Percentiles rank a stretch among this genome's conserved stretches.
Evolutionary conservation across 2,888 invertebrate genomes (phyloP).

Genomic region (Diachrysia chrysitis): DNA sequence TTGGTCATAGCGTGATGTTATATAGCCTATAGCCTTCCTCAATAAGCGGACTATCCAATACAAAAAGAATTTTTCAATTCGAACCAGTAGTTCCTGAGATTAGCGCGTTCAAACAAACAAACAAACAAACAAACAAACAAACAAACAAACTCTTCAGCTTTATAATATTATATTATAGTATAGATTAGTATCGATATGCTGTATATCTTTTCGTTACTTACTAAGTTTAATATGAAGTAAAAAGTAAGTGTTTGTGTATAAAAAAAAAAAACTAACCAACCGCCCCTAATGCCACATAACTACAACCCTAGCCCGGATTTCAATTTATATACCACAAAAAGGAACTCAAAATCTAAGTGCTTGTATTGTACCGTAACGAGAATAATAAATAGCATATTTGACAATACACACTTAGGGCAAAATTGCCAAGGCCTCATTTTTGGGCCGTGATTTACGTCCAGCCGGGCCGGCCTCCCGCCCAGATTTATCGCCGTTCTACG

Average conservation of each 20-base stretch:
- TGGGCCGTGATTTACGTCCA: slow-evolving; percentile 49
- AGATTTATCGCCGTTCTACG: slow-evolving; percentile 47
- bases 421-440: slow-evolving; percentile 53
- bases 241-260: no score
- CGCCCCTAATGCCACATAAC: not conserved
- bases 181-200: no score
- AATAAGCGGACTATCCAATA: no score
- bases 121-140: no score
- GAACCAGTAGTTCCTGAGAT: no score
- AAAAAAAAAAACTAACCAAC: not conserved
- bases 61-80: no score
- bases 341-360: slow-evolving; percentile 42
- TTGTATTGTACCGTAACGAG: slow-evolving; percentile 40
- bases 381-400: slow-evolving; percentile 55
- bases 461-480: slow-evolving; percentile 25
- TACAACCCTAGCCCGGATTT: slow-evolving; percentile 3
- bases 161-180: no score
- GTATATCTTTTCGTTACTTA: not conserved
- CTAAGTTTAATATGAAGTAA: not conserved
- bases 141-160: no score
- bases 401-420: slow-evolving; percentile 45
- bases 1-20: no score
- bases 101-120: no score
- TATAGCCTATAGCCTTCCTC: no score
- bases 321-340: slow-evolving; percentile 31